Conservation (phyloP, 2,113 vertebrate genomes). For the Grantiella picta region DNA sequence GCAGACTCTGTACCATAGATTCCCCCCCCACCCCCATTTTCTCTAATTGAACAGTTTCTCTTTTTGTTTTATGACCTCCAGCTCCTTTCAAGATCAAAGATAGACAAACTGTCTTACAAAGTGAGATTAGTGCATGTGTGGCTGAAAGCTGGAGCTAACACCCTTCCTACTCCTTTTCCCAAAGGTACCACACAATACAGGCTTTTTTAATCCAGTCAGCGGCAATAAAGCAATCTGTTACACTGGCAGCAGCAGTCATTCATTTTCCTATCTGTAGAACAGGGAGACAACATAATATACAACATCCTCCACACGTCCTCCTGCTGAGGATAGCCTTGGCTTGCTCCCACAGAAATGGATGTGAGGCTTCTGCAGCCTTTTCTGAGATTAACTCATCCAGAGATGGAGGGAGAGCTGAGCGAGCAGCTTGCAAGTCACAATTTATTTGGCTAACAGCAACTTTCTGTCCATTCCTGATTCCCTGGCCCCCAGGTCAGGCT, state of each 20-base stretch:
- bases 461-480: not conserved
- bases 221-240: not conserved
- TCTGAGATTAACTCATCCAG: not conserved
- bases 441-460: not conserved
- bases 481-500: not conserved
- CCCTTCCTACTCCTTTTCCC: not conserved
- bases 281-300: not conserved
- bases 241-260: not conserved
- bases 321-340: not conserved
- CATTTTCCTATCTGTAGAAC: not conserved
- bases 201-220: not conserved
- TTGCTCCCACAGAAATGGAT: not conserved
- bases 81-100: not conserved
- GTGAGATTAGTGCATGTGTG: not conserved
- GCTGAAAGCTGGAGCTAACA: not conserved
- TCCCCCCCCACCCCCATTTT: not conserved
- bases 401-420: not conserved
- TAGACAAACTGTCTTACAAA: not conserved
- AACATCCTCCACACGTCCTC: not conserved
- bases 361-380: not conserved
- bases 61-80: not conserved
- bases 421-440: not conserved
- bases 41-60: not conserved
- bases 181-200: not conserved
- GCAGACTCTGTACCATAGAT: no score